Conservation (phyloP, 1,140 invertebrate genomes). For the Acromyrmex charruanus region DNA sequence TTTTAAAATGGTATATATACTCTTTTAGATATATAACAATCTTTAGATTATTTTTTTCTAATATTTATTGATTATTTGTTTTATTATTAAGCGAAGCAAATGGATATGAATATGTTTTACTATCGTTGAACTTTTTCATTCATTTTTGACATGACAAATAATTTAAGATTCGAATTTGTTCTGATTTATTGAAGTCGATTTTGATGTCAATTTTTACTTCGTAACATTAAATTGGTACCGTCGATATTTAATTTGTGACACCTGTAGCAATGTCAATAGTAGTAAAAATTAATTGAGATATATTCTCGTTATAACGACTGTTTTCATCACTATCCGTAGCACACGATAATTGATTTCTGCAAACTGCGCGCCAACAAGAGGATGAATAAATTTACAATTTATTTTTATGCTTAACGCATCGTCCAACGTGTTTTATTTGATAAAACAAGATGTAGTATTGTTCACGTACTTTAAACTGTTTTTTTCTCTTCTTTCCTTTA, state of each 20-base stretch:
- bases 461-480: background rate
- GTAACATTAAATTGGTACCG: constrained; percentile 37
- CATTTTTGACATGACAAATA: constrained; percentile 29
- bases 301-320: constrained; percentile 47
- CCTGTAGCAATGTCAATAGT: constrained; percentile 38
- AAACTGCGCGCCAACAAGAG: constrained; percentile 21
- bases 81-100: background rate
- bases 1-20: too few species aligned
- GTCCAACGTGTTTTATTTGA: background rate
- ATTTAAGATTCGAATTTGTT: background rate
- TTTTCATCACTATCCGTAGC: constrained; percentile 28
- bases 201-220: constrained; percentile 4
- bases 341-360: constrained; percentile 55
- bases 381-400: constrained; percentile 54
- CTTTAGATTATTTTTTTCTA: background rate
- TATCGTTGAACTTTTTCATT: background rate
- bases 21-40: background rate
- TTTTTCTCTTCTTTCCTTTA: background rate
- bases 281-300: constrained; percentile 52
- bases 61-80: background rate
- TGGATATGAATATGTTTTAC: background rate
- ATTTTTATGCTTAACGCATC: constrained; percentile 40
- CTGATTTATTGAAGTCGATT: constrained; percentile 46
- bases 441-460: background rate
- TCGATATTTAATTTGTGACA: constrained; percentile 51